phyloP scores from a whole-genome alignment of 2,797 vertebrate species.

The Enteromius trimaculatus region DNA sequence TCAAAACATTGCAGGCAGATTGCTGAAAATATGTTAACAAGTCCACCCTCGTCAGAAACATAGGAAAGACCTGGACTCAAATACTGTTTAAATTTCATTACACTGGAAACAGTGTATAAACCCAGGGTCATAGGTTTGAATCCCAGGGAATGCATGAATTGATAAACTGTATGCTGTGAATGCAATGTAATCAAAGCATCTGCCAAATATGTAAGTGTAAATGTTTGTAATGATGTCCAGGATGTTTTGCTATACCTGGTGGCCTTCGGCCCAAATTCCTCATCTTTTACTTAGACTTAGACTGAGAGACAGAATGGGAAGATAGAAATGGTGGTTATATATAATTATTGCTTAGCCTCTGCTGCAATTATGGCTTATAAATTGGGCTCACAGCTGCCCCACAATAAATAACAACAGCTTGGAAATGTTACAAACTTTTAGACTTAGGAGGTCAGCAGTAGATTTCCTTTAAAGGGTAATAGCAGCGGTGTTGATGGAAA shows the following conservation, averaged over 20 bases:
- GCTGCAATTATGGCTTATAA: neutral
- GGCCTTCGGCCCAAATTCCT: conserved; percentile 26
- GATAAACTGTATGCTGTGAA: neutral
- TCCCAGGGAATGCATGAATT: neutral
- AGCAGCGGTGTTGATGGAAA: conserved; percentile 35
- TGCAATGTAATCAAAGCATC: neutral
- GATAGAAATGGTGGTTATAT: conserved; percentile 35
- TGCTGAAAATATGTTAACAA: neutral
- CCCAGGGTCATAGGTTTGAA: neutral
- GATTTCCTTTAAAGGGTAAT: conserved; percentile 38
- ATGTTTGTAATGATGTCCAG: neutral
- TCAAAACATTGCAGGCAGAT: neutral
- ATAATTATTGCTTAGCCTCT: conserved; percentile 42
- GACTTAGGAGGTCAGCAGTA: neutral
- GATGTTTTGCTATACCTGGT: neutral
- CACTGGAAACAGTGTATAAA: neutral
- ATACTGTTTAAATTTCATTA: neutral
- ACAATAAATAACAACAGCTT: conserved; percentile 26
- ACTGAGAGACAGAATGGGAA: conserved; percentile 14
- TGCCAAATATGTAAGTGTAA: neutral
- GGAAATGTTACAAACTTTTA: conserved; percentile 1
- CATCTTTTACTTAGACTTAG: conserved; percentile 42
- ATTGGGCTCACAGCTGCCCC: neutral
- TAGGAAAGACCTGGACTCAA: neutral
- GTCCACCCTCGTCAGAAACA: neutral